Conservation (phyloP, 2,797 vertebrate genomes). For the Perodicticus potto region DNA sequence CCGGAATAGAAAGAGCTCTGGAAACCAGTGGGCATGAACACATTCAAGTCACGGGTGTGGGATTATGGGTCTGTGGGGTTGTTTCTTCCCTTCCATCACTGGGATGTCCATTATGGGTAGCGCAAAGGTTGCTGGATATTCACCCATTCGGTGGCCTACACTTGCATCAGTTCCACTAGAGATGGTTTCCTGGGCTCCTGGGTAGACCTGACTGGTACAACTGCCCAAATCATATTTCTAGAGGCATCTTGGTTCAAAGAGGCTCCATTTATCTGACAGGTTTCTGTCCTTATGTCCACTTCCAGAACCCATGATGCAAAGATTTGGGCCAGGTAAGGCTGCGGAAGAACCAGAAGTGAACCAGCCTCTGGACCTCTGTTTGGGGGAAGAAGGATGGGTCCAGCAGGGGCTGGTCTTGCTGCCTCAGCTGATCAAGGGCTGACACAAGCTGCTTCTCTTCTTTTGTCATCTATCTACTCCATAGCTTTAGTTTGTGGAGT, state of each 20-base stretch:
- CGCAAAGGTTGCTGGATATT: neutral
- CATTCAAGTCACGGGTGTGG: neutral
- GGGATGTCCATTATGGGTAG: neutral
- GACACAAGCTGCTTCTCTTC: neutral
- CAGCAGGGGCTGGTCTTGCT: neutral
- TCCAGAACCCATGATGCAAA: neutral
- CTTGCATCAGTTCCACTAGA: neutral
- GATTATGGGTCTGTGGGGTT: neutral
- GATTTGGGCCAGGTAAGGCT: neutral
- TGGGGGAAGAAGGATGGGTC: neutral
- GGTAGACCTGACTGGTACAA: neutral
- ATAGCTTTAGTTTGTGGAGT: neutral
- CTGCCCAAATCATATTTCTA: neutral
- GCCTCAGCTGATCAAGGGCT: neutral
- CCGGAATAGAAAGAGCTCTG: neutral
- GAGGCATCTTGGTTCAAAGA: neutral
- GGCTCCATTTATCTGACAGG: neutral
- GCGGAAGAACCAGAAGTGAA: neutral
- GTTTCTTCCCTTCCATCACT: neutral
- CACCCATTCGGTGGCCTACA: neutral
- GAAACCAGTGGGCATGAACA: neutral
- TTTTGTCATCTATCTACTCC: neutral
- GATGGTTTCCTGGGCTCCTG: neutral
- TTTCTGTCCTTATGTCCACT: neutral
- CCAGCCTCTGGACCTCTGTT: neutral